Evolutionary conservation across 2,888 invertebrate genomes (phyloP), one percentile per base, ranked within the genome.

Genomic region (Thecocarcelia acutangulata): DNA sequence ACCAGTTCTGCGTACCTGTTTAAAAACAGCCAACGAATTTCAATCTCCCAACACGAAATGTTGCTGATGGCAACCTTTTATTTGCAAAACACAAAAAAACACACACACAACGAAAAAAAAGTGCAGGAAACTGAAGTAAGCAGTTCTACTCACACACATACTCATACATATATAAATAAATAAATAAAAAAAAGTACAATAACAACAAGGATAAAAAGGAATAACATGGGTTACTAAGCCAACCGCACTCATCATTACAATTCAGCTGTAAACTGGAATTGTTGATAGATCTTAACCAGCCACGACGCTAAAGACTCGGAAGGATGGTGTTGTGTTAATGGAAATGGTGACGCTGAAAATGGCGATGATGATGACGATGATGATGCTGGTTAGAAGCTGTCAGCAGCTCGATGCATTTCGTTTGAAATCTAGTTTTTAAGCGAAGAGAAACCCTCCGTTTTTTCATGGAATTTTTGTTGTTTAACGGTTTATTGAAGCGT

Each of bases 151-250:
- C 40, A 61, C 28, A 52, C 52, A 61, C 48, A 61, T 50, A 33
- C 42, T 44, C 19, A 52, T 19, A 46, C 48, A 59, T 5, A 24
- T 5, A 24, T 24, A 24, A 2, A 24, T 24, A 5, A 2, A 24
- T 5, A 37, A 50, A 50, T 11, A 19, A 52, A 1, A 40, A 64
- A 11, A 50, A 19, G 1, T 28, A 42, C 11, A 59, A 70, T 3
- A 40, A 59, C 40, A 50, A 40, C 19, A 64, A 21, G 15, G 12
- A 64, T 24, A 56, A 50, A 59, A 59, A 33, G 50, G 42, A 64
- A 70, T 44, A 81, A 77, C 77, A 69, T 69, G 73, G 77, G 81
- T 81, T 81, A 77, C 81, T 81, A 81, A 81, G 77, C 80, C 81
- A 81, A 81, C 81, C 73, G 56, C 81, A 81, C 73, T 81, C 77